These are phyloP conservation scores for Girardinus metallicus DNA, from an alignment of 2,797 vertebrate genomes.

Conservation along the genomic window DNA sequence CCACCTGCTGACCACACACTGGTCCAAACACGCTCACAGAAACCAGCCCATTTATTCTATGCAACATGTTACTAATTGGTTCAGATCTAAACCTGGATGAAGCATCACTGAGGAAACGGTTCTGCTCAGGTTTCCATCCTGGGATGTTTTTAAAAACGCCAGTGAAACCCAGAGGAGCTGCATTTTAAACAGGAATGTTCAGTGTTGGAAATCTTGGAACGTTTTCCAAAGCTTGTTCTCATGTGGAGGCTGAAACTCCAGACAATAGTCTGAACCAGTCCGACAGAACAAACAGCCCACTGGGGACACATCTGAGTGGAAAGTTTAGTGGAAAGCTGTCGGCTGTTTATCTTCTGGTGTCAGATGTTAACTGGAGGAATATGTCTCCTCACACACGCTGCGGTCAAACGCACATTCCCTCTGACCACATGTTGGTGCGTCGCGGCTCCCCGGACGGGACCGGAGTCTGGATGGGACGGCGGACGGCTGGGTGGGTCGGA, in stretches of 20 bases:
- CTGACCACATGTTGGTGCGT: conserved; percentile 54
- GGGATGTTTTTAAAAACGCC: not conserved
- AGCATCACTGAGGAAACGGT: not conserved
- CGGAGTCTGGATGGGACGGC: conserved; percentile 1
- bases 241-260: conserved; percentile 3
- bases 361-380: conserved; percentile 44
- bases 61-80: not conserved
- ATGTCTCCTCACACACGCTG: conserved; percentile 44
- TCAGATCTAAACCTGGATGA: not conserved
- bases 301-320: conserved; percentile 36
- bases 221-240: not conserved
- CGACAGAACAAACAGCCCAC: not conserved
- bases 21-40: not conserved
- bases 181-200: not conserved
- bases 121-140: not conserved
- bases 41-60: not conserved
- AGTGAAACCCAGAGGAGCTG: not conserved
- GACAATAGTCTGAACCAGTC: not conserved
- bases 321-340: conserved; percentile 25
- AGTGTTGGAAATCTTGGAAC: not conserved
- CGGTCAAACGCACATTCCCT: conserved; percentile 34
- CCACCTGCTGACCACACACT: not conserved
- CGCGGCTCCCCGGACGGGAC: conserved; percentile 26
- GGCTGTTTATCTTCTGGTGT: conserved; percentile 58
- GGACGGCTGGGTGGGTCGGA: conserved; percentile 30